These are phyloP conservation scores for Stenoptilia bipunctidactyla DNA, from an alignment of 2,888 invertebrate genomes.

Conservation along the genomic window DNA sequence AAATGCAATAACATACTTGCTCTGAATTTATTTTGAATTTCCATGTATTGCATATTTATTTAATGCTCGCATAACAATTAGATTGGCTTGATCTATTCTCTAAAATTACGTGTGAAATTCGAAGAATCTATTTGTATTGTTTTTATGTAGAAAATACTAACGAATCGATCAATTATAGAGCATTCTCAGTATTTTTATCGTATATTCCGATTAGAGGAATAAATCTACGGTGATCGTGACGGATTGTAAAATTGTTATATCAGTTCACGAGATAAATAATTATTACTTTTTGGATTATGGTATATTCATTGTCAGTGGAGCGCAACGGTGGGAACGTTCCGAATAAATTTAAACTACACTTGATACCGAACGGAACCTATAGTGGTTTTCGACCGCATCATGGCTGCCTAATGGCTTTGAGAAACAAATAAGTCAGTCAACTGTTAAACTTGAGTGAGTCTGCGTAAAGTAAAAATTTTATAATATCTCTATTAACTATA, in stretches of 20 bases:
- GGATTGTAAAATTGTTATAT: slow-evolving; percentile 61
- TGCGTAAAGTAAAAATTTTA: not conserved
- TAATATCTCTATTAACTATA: not conserved
- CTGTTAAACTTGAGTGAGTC: not conserved
- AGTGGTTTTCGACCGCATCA: slow-evolving; percentile 41
- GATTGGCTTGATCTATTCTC: no score
- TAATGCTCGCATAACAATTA: no score
- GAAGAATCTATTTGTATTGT: not conserved
- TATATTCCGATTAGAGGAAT: slow-evolving; percentile 35
- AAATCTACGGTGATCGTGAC: slow-evolving; percentile 47
- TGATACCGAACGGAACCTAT: slow-evolving; percentile 46
- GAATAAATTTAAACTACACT: slow-evolving; percentile 51
- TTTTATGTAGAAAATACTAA: slow-evolving; percentile 18
- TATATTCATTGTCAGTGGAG: slow-evolving; percentile 50
- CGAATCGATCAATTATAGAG: slow-evolving; percentile 36
- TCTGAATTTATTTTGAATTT: no score
- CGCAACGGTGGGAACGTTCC: slow-evolving; percentile 63
- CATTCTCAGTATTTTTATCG: slow-evolving; percentile 41
- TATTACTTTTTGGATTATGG: slow-evolving; percentile 45
- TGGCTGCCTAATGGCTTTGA: slow-evolving; percentile 16
- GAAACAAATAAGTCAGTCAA: not conserved
- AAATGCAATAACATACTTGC: no score
- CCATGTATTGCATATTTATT: no score
- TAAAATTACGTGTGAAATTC: no score
- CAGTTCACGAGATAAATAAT: slow-evolving; percentile 63